phyloP scores from a whole-genome alignment of 2,888 invertebrate species.

The Conomelus anceps region DNA sequence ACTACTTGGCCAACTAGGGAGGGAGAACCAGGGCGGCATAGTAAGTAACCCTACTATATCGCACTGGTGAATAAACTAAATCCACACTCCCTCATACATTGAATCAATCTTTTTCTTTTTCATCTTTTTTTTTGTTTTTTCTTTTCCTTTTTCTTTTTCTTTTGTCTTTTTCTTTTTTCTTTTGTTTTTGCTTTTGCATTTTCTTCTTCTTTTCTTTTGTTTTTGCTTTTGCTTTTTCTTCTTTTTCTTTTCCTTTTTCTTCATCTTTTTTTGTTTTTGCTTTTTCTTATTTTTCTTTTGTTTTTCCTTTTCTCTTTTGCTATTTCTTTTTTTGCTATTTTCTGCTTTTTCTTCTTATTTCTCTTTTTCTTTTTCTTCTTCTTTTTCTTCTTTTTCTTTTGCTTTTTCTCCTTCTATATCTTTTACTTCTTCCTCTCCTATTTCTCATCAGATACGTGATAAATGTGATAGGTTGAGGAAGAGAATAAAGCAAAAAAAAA shows the following conservation, averaged over 20 bases:
- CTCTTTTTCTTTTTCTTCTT: not conserved
- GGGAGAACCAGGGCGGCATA: too few relatives aligned
- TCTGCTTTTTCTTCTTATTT: not conserved
- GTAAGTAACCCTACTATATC: too few relatives aligned
- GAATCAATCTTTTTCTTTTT: not conserved
- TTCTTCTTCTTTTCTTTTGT: not conserved
- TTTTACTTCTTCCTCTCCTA: too few relatives aligned
- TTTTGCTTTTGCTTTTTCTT: not conserved
- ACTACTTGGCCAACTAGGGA: too few relatives aligned
- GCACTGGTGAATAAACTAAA: too few relatives aligned
- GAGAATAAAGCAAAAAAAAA: too few relatives aligned
- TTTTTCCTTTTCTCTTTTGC: not conserved
- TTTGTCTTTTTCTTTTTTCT: not conserved
- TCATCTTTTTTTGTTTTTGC: not conserved
- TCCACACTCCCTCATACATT: not conserved
- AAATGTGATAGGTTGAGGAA: too few relatives aligned
- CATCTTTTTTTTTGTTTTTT: not conserved
- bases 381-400: not conserved
- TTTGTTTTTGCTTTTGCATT: not conserved
- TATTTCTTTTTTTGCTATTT: not conserved
- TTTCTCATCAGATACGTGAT: too few relatives aligned
- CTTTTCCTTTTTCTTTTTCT: not conserved
- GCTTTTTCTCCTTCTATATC: too few relatives aligned
- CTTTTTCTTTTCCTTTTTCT: not conserved
- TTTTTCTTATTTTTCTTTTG: not conserved